Evolutionary conservation across 2,113 vertebrate genomes (phyloP), one percentile per base, ranked within the genome.

Genomic region (Sitta europaea): DNA sequence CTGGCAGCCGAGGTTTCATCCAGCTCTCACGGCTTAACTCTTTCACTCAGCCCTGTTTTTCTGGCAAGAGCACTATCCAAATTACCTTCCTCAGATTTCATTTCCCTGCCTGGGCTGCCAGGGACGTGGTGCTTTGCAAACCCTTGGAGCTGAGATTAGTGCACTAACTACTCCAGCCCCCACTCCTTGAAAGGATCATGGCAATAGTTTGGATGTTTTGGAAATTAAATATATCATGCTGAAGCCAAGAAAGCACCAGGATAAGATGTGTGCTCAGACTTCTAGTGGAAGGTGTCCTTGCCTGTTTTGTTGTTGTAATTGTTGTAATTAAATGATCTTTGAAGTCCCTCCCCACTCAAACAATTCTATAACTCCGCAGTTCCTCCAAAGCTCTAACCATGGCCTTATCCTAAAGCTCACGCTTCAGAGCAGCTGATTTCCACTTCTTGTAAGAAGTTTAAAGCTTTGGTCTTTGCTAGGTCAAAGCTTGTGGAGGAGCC

Each of bases 121-220:
- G 22, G 2, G 9, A 33, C 11, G 1, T 3, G 38, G 66, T 50
- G 45, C 53, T 96, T 86, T 75, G 38, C 67, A 91, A 75, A 67
- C 54, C 78, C 93, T 96, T 92, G 57, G 62, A 85, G 54, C 62
- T 68, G 70, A 91, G 84, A 75, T 89, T 27, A 76, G 25, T 31
- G 20, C 53, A 33, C 2, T 45, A 45, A 88, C 67, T 19, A 10
- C 82, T 88, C 35, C 1, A 0, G 10, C 35, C 38, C 71, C n/a
- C 43, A 36, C 6, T 10, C 42, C 54, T 42, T 0, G 1, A 77
- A 83, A 86, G 47, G 10, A 36, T n/a, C 0, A 0, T 33, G 47
- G 24, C 29, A 35, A 47, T 55, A 24, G 20, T 47, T 82, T 67
- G 47, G 71, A 25, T 70, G 15, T 14, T 50, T 93, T n/a, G 42